These are phyloP conservation scores for Taenaris catops DNA, from an alignment of 2,888 invertebrate genomes.

Conservation along the genomic window DNA sequence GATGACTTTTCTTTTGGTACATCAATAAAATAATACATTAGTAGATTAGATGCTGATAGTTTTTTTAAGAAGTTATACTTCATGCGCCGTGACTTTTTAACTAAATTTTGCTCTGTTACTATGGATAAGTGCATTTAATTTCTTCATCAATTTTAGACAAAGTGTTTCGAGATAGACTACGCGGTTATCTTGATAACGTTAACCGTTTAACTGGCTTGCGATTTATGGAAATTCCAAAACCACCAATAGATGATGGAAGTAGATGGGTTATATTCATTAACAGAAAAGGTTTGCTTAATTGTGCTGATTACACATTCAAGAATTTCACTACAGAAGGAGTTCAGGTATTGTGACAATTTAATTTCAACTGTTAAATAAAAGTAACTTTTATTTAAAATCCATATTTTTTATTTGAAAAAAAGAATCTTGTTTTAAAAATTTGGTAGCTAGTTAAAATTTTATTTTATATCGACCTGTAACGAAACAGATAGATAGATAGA, in stretches of 20 bases:
- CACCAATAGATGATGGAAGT: slow-evolving; percentile 36
- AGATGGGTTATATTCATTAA: slow-evolving; percentile 60
- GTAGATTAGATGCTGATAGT: too few species aligned
- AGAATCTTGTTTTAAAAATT: too few species aligned
- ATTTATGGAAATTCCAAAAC: slow-evolving; percentile 44
- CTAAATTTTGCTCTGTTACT: too few species aligned
- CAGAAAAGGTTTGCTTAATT: slow-evolving; percentile 41
- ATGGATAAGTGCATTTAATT: too few species aligned
- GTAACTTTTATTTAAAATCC: too few species aligned
- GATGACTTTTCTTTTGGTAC: slow-evolving; percentile 58
- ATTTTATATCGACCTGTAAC: too few species aligned
- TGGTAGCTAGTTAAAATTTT: too few species aligned
- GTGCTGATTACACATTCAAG: slow-evolving; percentile 40
- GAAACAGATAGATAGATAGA: background rate
- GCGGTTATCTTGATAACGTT: slow-evolving; percentile 37
- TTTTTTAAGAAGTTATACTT: too few species aligned
- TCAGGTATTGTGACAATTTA: slow-evolving; percentile 37
- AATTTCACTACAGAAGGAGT: slow-evolving; percentile 47
- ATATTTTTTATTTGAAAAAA: too few species aligned
- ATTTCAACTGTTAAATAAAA: too few species aligned
- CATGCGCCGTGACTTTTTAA: too few species aligned
- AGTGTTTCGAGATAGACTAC: slow-evolving; percentile 49
- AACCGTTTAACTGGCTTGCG: slow-evolving; percentile 37
- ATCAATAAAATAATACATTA: too few species aligned
- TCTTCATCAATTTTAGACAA: slow-evolving; percentile 41